A percentile compares a stretch with the other conserved stretches of the same genome.
phyloP scores from a whole-genome alignment of 2,888 invertebrate genomes.

The Clitarchus hookeri region DNA sequence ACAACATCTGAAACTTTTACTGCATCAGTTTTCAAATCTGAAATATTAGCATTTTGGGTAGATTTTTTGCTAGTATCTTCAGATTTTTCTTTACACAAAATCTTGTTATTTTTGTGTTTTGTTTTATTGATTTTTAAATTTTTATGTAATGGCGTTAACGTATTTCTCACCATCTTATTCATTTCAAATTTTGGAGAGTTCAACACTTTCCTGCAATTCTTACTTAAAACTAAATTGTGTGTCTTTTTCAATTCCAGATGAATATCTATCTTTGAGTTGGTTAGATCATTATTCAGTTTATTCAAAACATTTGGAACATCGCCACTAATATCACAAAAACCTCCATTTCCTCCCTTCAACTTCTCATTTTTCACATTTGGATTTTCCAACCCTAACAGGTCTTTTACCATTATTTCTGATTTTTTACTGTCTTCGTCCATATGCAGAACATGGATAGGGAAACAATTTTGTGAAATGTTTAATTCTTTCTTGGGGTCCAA shows the following conservation, averaged over 20 bases:
- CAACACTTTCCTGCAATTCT: neutral
- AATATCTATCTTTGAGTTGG: neutral
- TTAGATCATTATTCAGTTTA: neutral
- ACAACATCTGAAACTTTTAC: neutral
- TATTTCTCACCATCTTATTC: neutral
- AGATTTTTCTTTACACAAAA: neutral
- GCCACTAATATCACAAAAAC: neutral
- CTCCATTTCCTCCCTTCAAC: neutral
- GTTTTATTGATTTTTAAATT: neutral
- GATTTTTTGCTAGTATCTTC: neutral
- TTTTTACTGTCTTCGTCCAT: neutral
- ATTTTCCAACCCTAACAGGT: neutral
- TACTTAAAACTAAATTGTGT: neutral
- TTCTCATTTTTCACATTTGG: neutral
- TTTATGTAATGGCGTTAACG: neutral
- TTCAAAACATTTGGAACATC: neutral
- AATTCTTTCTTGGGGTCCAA: neutral
- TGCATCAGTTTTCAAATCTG: neutral
- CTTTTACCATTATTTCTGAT: neutral
- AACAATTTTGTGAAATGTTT: neutral
- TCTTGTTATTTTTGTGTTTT: neutral
- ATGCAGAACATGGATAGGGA: neutral
- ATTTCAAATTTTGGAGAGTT: neutral
- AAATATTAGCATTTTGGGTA: neutral
- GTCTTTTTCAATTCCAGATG: neutral